Percentiles rank a stretch among this genome's conserved stretches.
phyloP scores from a whole-genome alignment of 2,888 invertebrate genomes.

The Alloscopus bannaensis region DNA sequence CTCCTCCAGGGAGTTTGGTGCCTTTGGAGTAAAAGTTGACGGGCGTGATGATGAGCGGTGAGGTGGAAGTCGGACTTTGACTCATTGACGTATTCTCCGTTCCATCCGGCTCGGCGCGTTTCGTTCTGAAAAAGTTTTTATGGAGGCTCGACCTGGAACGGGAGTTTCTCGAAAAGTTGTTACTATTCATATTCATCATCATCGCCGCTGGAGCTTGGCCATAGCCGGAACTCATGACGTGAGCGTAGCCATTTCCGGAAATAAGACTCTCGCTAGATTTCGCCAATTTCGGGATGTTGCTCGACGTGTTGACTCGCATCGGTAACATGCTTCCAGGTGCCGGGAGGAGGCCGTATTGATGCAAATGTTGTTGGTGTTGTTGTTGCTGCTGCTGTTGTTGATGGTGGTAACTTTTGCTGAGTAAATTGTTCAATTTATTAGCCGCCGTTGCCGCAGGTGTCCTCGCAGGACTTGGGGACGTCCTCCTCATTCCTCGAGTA shows the following conservation, averaged over 20 bases:
- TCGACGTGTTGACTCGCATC: conserved; percentile 68
- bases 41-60: conserved; percentile 71
- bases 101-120: conserved; percentile 72
- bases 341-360: conserved; percentile 24
- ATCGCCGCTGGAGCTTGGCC: conserved; percentile 61
- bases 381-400: conserved; percentile 56
- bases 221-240: conserved; percentile 70
- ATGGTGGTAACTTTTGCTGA: conserved; percentile 54
- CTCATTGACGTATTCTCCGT: conserved; percentile 69
- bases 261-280: conserved; percentile 65
- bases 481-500: conserved; percentile 57
- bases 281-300: conserved; percentile 69
- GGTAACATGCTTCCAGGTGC: conserved; percentile 53
- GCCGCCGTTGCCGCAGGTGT: conserved; percentile 29
- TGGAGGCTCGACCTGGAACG: conserved; percentile 69
- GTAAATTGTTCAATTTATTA: conserved; percentile 63
- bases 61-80: conserved; percentile 43
- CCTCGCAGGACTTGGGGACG: conserved; percentile 61
- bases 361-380: conserved; percentile 40
- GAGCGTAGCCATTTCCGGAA: conserved; percentile 51
- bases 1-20: conserved; percentile 31
- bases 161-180: conserved; percentile 68
- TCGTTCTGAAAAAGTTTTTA: conserved; percentile 72
- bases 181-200: conserved; percentile 46
- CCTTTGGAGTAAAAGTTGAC: conserved; percentile 71